Percentiles rank a stretch among this genome's conserved stretches.
phyloP scores from a whole-genome alignment of 30 jellyfish, hydroid and myxozoan genomes.

The Cassiopea xamachana region DNA sequence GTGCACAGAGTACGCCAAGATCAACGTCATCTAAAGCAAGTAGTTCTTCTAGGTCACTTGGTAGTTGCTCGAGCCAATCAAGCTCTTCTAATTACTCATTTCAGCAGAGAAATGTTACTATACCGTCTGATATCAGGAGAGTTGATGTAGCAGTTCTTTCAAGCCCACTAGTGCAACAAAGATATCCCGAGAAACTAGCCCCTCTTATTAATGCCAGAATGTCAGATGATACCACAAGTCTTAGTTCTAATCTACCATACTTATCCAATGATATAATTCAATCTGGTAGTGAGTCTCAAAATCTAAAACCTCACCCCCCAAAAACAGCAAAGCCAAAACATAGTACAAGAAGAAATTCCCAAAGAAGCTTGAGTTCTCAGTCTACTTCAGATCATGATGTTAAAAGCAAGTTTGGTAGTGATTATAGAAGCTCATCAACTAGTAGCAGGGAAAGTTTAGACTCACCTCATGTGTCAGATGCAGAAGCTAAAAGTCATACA shows the following conservation, averaged over 20 bases:
- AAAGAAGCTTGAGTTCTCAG: not conserved
- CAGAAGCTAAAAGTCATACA: not conserved
- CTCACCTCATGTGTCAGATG: conserved; percentile 5
- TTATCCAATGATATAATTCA: not conserved
- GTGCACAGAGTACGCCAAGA: conserved; percentile 50
- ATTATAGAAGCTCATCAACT: not conserved
- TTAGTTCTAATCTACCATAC: not conserved
- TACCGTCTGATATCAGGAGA: conserved; percentile 47
- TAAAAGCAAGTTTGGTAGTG: not conserved
- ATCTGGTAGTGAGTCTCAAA: not conserved
- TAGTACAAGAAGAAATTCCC: conserved; percentile 1
- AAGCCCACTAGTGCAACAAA: conserved; percentile 25
- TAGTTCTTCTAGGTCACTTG: conserved; percentile 26
- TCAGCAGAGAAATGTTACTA: conserved; percentile 41
- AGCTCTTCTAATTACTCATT: conserved; percentile 38
- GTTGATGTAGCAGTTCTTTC: conserved; percentile 56
- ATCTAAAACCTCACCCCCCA: conserved; percentile 5
- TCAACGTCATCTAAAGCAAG: conserved; percentile 5
- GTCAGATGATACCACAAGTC: not conserved
- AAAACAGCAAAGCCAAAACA: not conserved
- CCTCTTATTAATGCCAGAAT: not conserved
- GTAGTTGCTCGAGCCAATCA: conserved; percentile 17
- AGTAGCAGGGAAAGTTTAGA: not conserved
- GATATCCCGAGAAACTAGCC: not conserved
- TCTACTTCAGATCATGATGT: conserved; percentile 9